phyloP scores from a whole-genome alignment of 2,797 vertebrate genomes.

The Notoglanidium macrostoma region DNA sequence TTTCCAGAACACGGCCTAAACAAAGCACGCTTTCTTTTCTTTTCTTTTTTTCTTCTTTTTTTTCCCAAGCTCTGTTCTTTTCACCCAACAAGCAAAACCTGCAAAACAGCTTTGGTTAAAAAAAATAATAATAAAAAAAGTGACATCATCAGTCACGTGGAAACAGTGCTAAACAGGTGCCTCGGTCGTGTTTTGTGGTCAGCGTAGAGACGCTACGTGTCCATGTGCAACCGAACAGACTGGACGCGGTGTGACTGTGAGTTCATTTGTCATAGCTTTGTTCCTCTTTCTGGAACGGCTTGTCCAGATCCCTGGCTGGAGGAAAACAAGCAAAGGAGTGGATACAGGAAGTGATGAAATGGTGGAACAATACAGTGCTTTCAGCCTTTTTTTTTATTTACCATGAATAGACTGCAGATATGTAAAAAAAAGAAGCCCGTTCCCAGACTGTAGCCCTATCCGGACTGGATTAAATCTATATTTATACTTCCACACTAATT shows the following conservation, averaged over 20 bases:
- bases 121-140: no score
- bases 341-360: constrained; percentile 29
- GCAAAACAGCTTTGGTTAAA: not conserved
- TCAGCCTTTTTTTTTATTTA: not conserved
- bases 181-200: not conserved
- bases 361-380: not conserved
- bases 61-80: not conserved
- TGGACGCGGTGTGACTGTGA: not conserved
- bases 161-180: not conserved
- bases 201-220: not conserved
- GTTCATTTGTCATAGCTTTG: not conserved
- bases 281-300: not conserved
- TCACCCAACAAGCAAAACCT: constrained; percentile 15
- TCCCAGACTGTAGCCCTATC: not conserved
- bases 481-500: not conserved
- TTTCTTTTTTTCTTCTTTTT: no score
- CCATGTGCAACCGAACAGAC: not conserved
- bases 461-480: not conserved
- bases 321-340: not conserved
- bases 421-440: not conserved
- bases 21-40: not conserved
- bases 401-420: not conserved
- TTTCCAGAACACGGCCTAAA: not conserved
- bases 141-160: not conserved
- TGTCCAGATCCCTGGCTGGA: not conserved